Evolutionary conservation across 2,797 vertebrate species (phyloP), one percentile per base, ranked within the genome.

Genomic region (Schizopygopsis malacanthus): DNA sequence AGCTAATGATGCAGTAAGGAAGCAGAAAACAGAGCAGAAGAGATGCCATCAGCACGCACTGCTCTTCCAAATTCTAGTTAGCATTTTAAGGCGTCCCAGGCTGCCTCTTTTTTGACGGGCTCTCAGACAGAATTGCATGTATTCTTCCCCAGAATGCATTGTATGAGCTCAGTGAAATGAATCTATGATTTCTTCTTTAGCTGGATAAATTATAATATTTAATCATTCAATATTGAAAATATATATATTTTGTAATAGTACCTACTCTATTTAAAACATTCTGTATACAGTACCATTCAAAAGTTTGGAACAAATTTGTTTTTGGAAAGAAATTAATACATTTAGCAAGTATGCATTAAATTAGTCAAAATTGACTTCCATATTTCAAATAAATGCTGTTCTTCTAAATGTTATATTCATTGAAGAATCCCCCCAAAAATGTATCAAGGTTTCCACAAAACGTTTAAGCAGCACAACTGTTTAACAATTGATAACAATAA

Each of bases 1-100:
- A 81, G 65, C 39, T 79, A 69, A 70, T 79, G 83, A 78, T 84
- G 73, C 76, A 71, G 83, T 47, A 47, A 79, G 25, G 22, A 41
- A 85, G 76, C 63, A 33, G 50, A 81, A 79, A 70, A 54, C 45
- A 54, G 47, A 50, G 45, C 20, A 70, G 39, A 15, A 56, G 10
- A 56, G 63, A 50, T 20, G 25, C 28, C 71, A 65, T 65, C 41
- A 67, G 67, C 0, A 22, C 15, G 28, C 43, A 76, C 18, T 75
- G 52, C 52, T 78, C 52, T 41, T 78, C 52, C 52, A 45, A 79
- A 79, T 45, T 43, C 54, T 33, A 79, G 77, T 79, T 45, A 43
- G 56, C 39, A 77, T 77, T 77, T 77, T 54, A 77, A 77, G 73
- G 73, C 18, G 3, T 76, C 50, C 50, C 28, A 54, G 33, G 47